Evolutionary conservation across 2,797 vertebrate genomes (phyloP).

Genomic region (Echiichthys vipera): DNA sequence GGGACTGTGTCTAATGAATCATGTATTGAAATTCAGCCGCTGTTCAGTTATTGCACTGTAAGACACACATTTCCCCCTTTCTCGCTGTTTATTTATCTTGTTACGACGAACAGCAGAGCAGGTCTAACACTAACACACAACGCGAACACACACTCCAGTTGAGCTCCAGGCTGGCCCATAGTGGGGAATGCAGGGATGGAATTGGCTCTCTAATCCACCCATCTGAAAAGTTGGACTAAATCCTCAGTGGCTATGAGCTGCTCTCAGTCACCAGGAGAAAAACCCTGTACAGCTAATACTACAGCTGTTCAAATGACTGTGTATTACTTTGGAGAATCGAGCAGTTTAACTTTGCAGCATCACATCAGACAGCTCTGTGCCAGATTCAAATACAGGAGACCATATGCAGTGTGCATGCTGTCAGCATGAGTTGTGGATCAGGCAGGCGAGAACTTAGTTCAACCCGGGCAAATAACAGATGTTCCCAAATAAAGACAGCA

Average conservation of each 20-base stretch:
- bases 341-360: slow-evolving; percentile 39
- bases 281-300: slow-evolving; percentile 27
- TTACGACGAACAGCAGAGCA: neutral
- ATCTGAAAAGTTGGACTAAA: slow-evolving; percentile 51
- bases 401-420: neutral
- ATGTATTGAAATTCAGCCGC: slow-evolving; percentile 12
- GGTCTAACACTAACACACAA: slow-evolving; percentile 21
- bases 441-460: slow-evolving; percentile 16
- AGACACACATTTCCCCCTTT: neutral
- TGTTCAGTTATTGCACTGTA: slow-evolving; percentile 9
- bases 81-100: slow-evolving; percentile 33
- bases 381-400: slow-evolving; percentile 20
- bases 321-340: slow-evolving; percentile 38
- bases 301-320: slow-evolving; percentile 44
- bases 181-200: slow-evolving; percentile 47
- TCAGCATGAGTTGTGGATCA: slow-evolving; percentile 28
- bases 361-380: slow-evolving; percentile 13
- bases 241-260: slow-evolving; percentile 43
- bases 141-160: neutral
- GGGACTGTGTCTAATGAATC: slow-evolving; percentile 40
- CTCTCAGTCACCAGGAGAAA: slow-evolving; percentile 52
- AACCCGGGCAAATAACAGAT: slow-evolving; percentile 23
- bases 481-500: slow-evolving; percentile 34
- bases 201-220: slow-evolving; percentile 63
- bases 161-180: slow-evolving; percentile 38